These are phyloP conservation scores for Phorcus lineatus DNA, from an alignment of 2,888 invertebrate genomes.

Conservation along the genomic window DNA sequence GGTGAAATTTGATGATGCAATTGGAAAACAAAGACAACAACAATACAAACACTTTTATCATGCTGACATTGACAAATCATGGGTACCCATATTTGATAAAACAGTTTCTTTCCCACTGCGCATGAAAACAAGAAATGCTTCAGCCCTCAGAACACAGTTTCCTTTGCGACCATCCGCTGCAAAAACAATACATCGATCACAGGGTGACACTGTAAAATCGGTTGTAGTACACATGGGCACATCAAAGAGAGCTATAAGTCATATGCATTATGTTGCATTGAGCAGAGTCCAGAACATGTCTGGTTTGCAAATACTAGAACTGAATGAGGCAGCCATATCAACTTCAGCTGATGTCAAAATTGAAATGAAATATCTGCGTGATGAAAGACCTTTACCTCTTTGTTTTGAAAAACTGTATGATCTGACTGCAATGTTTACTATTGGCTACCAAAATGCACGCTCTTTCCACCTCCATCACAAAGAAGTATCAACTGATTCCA, in stretches of 20 bases:
- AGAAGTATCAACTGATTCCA: no score
- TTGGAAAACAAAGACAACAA: constrained; percentile 28
- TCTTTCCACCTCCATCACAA: no score
- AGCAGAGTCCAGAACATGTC: constrained; percentile 22
- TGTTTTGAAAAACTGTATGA: not conserved
- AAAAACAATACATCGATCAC: constrained; percentile 36
- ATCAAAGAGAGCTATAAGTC: constrained; percentile 28
- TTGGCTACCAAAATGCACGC: no score
- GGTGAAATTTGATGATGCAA: constrained; percentile 26
- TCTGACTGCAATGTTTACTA: not conserved
- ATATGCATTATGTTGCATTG: constrained; percentile 36
- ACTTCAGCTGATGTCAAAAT: constrained; percentile 21
- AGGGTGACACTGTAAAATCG: constrained; percentile 33
- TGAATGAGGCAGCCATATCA: constrained; percentile 23
- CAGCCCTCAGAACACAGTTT: constrained; percentile 33
- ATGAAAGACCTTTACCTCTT: not conserved
- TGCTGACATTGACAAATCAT: not conserved
- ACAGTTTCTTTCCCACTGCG: constrained; percentile 20
- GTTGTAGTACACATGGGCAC: constrained; percentile 27
- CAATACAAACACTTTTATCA: constrained; percentile 24
- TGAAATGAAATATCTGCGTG: constrained; percentile 30
- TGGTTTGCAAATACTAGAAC: constrained; percentile 29
- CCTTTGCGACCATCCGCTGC: constrained; percentile 33
- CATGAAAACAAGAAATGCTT: constrained; percentile 8
- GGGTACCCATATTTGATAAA: constrained; percentile 31